These are phyloP conservation scores for Spinibarbus caldwelli DNA, from an alignment of 2,797 vertebrate species.

Conservation along the genomic window DNA sequence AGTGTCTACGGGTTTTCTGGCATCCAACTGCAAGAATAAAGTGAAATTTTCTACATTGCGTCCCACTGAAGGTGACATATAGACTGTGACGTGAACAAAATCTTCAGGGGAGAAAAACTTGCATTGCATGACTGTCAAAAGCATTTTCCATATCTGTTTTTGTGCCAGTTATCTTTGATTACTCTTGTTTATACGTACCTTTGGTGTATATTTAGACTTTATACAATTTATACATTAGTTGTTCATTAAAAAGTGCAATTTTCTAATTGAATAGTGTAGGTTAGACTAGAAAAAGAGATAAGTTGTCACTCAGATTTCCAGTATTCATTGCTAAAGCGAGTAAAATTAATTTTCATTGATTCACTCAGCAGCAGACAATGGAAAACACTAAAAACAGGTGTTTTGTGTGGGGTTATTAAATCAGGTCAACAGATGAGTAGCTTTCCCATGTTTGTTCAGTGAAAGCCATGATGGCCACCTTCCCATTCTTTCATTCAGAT, in stretches of 20 bases:
- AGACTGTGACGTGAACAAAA: constrained; percentile 41
- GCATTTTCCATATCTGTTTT: not conserved
- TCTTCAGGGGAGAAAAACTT: constrained; percentile 13
- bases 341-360: not conserved
- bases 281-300: not conserved
- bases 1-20: constrained; percentile 56
- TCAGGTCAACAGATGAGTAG: constrained; percentile 26
- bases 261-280: not conserved
- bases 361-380: not conserved
- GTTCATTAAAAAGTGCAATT: not conserved
- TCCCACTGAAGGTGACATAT: constrained; percentile 51
- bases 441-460: constrained; percentile 29
- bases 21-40: constrained; percentile 52
- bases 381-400: not conserved
- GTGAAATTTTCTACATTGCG: constrained; percentile 45
- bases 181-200: not conserved
- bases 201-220: not conserved
- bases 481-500: constrained; percentile 69
- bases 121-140: constrained; percentile 2
- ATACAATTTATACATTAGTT: not conserved
- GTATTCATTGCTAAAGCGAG: not conserved
- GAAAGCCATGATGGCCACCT: constrained; percentile 68
- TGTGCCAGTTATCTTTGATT: not conserved
- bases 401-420: constrained; percentile 24
- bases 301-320: not conserved